A percentile compares a stretch with the other conserved stretches of the same genome.
Evolutionary conservation across 2,797 vertebrate genomes (phyloP).

Genomic region (Mergus octosetaceus): DNA sequence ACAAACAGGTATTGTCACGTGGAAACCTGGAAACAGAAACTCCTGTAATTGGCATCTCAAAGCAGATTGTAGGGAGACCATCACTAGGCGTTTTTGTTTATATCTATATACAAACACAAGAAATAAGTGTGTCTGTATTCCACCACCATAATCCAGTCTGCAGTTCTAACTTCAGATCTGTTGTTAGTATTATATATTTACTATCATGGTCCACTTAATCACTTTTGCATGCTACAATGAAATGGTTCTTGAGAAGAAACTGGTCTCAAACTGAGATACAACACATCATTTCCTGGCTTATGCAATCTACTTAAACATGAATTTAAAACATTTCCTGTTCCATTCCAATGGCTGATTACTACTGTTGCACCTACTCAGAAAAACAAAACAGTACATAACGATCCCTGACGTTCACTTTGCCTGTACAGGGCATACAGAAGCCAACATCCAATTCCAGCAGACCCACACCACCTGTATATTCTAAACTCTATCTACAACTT

Average conservation of each 20-base stretch:
- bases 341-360: conserved; percentile 7
- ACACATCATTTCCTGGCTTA: background rate
- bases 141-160: too few species aligned
- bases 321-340: conserved; percentile 22
- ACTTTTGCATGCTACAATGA: background rate
- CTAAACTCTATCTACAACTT: background rate
- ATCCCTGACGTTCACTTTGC: background rate
- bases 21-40: background rate
- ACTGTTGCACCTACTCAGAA: background rate
- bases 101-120: background rate
- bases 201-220: background rate
- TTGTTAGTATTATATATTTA: background rate
- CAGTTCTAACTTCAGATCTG: background rate
- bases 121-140: background rate
- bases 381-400: background rate
- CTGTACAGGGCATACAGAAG: background rate
- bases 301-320: background rate
- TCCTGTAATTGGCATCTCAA: background rate
- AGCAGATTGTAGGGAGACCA: background rate
- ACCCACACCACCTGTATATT: background rate
- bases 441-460: background rate
- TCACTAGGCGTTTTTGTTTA: background rate
- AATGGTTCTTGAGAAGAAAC: background rate
- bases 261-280: background rate
- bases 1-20: rapidly evolving